Conservation (phyloP, 2,888 invertebrate genomes). For the Cheilosia urbana region DNA sequence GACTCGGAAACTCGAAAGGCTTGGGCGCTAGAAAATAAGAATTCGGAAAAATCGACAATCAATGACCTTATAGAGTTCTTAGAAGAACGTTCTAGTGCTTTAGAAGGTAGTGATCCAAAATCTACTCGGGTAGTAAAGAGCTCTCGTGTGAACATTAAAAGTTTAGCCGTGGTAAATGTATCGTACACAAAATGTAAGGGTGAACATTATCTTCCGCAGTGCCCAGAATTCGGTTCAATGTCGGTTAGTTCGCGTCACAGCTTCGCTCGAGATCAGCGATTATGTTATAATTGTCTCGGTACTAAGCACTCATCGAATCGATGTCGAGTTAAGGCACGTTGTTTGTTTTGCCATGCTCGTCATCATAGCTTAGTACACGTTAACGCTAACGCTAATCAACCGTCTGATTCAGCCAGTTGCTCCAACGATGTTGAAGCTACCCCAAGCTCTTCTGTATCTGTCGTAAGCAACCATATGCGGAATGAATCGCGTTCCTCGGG, state of each 20-base stretch:
- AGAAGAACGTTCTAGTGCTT: slow-evolving; percentile 28
- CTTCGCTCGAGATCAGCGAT: slow-evolving; percentile 20
- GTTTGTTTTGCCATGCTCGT: no score
- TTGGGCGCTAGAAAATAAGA: slow-evolving; percentile 1
- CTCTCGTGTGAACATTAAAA: slow-evolving; percentile 3
- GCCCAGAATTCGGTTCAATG: slow-evolving; percentile 15
- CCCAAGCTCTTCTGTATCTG: no score
- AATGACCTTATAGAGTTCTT: not conserved
- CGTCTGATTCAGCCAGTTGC: no score
- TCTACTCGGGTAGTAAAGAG: not conserved
- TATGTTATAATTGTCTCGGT: slow-evolving; percentile 31
- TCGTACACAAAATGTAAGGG: slow-evolving; percentile 5
- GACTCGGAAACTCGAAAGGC: slow-evolving; percentile 21
- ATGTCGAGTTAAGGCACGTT: slow-evolving; percentile 2
- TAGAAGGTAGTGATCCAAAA: slow-evolving; percentile 25
- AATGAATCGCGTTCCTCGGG: not conserved
- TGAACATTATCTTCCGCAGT: slow-evolving; percentile 23
- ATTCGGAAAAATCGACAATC: not conserved
- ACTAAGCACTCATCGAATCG: slow-evolving; percentile 26
- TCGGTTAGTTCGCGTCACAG: slow-evolving; percentile 4
- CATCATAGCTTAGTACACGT: no score
- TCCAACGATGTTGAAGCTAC: no score
- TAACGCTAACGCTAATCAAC: no score
- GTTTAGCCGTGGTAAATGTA: not conserved
- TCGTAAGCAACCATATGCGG: not conserved